Conservation (phyloP, 2,113 vertebrate genomes). For the Sander vitreus region DNA sequence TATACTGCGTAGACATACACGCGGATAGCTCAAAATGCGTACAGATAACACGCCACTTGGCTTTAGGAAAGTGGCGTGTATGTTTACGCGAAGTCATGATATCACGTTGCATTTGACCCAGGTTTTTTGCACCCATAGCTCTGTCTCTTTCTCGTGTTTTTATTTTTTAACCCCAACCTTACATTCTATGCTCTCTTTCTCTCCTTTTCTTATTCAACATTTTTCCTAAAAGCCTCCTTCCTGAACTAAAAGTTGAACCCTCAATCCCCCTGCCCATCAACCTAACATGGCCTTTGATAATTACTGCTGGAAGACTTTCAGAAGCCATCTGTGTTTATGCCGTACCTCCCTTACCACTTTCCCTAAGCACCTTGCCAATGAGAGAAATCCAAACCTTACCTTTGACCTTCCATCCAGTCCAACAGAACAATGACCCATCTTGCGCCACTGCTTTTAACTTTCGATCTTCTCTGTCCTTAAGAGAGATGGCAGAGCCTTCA, state of each 20-base stretch:
- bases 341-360: background rate
- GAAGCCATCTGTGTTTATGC: constrained; percentile 16
- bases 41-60: too few relatives aligned
- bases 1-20: too few relatives aligned
- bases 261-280: constrained; percentile 6
- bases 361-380: constrained; percentile 32
- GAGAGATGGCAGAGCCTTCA: constrained; percentile 61
- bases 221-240: constrained; percentile 68
- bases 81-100: too few relatives aligned
- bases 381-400: constrained; percentile 29
- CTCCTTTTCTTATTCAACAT: background rate
- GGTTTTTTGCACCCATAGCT: constrained; percentile 15
- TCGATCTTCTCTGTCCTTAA: constrained; percentile 38
- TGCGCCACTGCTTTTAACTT: constrained; percentile 32
- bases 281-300: constrained; percentile 19
- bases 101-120: constrained; percentile 42
- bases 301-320: constrained; percentile 26
- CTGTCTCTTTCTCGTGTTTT: constrained; percentile 28
- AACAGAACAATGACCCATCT: constrained; percentile 63
- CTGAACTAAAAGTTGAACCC: constrained; percentile 37
- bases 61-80: too few relatives aligned
- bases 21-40: too few relatives aligned
- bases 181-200: background rate
- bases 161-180: background rate
- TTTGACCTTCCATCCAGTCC: constrained; percentile 42